Percentiles rank a stretch among this genome's conserved stretches.
Conservation (phyloP, 2,113 vertebrate species). For the Phodopus roborovskii region DNA sequence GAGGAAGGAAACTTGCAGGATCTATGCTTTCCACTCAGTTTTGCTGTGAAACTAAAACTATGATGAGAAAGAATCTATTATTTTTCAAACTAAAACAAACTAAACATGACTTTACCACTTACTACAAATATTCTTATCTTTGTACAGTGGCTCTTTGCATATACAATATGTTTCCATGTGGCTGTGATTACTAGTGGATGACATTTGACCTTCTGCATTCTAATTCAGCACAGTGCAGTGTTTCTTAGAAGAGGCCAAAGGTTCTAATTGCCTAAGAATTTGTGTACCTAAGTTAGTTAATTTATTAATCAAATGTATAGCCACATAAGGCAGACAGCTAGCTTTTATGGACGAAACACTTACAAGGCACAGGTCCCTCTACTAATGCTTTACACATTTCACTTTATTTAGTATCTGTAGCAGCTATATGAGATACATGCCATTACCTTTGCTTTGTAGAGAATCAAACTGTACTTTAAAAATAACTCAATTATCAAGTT, state of each 20-base stretch:
- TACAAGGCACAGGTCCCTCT: not conserved
- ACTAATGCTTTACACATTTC: conserved; percentile 12
- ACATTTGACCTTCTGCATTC: conserved; percentile 1
- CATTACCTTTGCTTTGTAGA: conserved; percentile 39
- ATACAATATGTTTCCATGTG: not conserved
- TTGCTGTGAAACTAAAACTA: not conserved
- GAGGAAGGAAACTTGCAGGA: not conserved
- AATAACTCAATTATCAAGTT: conserved; percentile 59
- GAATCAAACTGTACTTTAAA: conserved; percentile 65
- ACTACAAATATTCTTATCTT: conserved; percentile 48
- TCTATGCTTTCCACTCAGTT: not conserved
- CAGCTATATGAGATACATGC: not conserved
- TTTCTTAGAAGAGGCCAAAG: not conserved
- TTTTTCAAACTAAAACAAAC: not conserved
- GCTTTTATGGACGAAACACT: not conserved
- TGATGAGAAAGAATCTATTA: not conserved
- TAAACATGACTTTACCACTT: not conserved
- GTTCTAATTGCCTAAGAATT: conserved; percentile 36
- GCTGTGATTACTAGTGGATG: not conserved
- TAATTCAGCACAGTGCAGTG: conserved; percentile 19
- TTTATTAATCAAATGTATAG: conserved; percentile 47
- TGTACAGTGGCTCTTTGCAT: not conserved
- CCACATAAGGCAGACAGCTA: conserved; percentile 21
- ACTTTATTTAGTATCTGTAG: conserved; percentile 44
- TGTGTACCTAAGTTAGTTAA: conserved; percentile 45